Base-by-base conservation (phyloP, 2,113 vertebrate species). In the Chloropsis hardwickii region DNA sequence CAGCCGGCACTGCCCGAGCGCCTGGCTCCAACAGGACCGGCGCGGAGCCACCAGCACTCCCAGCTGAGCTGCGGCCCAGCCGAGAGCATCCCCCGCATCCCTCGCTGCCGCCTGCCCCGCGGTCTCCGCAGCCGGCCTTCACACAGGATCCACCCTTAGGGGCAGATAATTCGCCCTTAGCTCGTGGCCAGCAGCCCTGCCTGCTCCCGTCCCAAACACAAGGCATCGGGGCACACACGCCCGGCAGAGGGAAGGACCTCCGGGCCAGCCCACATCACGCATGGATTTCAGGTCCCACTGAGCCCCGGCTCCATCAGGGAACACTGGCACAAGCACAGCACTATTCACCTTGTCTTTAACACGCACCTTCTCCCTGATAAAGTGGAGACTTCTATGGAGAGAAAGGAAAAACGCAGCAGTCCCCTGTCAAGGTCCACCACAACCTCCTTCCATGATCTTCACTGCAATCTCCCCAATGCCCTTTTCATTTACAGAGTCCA, bases 381-480 rank as follows among this genome's bases (percentile, higher is more conserved):
- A 50, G 54, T 16, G 11, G 45, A 72, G 29, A 35, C 3, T 47
- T 35, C 61, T 23, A 0, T 2, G 7, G 4, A 50, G 54, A 45
- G 40, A 50, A 2, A 50, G 9, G 33, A 45, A 78, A 24, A 73
- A 79, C 6, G 14, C 22, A 45, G 33, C 61, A 64, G 3, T 10
- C 1, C 14, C 1, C 9, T 37, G 13, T 14, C 61, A n/a, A 74
- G 21, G 6, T 28, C 53, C 53, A 44, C 21, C 67, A 77, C 53
- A 67, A 12, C 28, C 44, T 74, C 16, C n/a, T 48, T 42, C 35
- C 54, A 24, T 50, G 20, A 73, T 64, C 62, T 71, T 39, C 47
- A 21, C 0, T 35, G 37, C 42, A 8, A 29, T 33, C 19, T 61
- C n/a, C 37, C 16, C 35, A 58, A 12, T 2, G 17, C 17, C 37